These are phyloP conservation scores for Dascillus cervinus DNA, from an alignment of 2,888 invertebrate species.

Conservation along the genomic window DNA sequence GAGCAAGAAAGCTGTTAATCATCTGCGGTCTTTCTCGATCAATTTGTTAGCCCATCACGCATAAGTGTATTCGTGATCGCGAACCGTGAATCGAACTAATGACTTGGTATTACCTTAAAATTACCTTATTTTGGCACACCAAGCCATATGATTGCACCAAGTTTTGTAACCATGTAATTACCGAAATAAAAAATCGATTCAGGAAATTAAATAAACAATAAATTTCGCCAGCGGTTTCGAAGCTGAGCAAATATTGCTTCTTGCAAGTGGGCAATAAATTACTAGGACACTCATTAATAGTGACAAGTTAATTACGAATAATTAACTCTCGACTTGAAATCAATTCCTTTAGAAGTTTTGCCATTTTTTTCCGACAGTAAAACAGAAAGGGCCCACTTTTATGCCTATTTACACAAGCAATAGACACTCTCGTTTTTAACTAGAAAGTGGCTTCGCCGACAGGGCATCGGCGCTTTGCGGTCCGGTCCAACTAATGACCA, in stretches of 20 bases:
- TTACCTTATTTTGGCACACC: not conserved
- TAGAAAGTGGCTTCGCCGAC: slow-evolving; percentile 18
- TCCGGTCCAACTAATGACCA: slow-evolving; percentile 39
- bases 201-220: too few species aligned
- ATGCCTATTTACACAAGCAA: slow-evolving; percentile 16
- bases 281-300: too few species aligned
- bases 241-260: too few species aligned
- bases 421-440: slow-evolving; percentile 15
- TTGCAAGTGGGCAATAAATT: too few species aligned
- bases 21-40: slow-evolving; percentile 14
- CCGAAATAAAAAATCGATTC: too few species aligned
- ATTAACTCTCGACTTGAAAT: too few species aligned
- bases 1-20: slow-evolving; percentile 18
- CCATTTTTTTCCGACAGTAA: too few species aligned
- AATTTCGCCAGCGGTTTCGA: too few species aligned
- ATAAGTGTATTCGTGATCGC: slow-evolving; percentile 13
- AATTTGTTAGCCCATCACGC: slow-evolving; percentile 16
- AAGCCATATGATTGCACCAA: not conserved
- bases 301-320: too few species aligned
- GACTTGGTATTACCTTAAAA: slow-evolving; percentile 16
- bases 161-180: too few species aligned
- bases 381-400: too few species aligned
- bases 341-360: too few species aligned
- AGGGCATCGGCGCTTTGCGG: slow-evolving; percentile 33
- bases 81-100: slow-evolving; percentile 19